Evolutionary conservation across 1,140 invertebrate genomes (phyloP).

Genomic region (Heterodera schachtii): DNA sequence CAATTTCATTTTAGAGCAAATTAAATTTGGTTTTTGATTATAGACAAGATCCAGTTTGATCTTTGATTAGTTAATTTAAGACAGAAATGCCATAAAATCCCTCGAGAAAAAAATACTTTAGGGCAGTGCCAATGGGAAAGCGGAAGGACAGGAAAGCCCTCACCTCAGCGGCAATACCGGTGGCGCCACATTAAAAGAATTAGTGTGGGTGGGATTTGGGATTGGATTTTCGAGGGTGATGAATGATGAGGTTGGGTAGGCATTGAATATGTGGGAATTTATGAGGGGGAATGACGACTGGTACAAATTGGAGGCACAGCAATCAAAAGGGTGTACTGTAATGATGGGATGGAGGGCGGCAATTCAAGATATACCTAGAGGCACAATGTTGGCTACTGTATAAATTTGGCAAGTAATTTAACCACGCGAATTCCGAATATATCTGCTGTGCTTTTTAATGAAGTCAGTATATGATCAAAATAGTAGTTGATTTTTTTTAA

Average conservation of each 20-base stretch:
- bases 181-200: constrained; percentile 14
- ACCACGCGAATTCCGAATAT: too few relatives aligned
- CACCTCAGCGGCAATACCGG: constrained; percentile 2
- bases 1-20: too few relatives aligned
- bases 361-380: neutral
- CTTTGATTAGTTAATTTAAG: neutral
- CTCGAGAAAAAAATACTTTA: too few relatives aligned
- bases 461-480: too few relatives aligned
- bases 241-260: neutral
- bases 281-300: neutral
- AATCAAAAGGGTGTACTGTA: neutral
- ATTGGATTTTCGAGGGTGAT: neutral
- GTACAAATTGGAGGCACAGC: neutral
- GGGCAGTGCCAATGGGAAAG: neutral
- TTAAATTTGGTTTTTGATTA: too few relatives aligned
- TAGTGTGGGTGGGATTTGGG: constrained; percentile 13
- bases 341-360: neutral
- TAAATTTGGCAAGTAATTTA: too few relatives aligned
- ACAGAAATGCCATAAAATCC: neutral
- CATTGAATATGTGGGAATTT: neutral
- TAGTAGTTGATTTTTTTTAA: too few relatives aligned
- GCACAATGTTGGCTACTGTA: neutral
- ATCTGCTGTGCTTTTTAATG: too few relatives aligned
- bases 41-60: too few relatives aligned
- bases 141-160: neutral